Conservation (phyloP, 2,797 vertebrate genomes). For the Parambassis ranga region DNA sequence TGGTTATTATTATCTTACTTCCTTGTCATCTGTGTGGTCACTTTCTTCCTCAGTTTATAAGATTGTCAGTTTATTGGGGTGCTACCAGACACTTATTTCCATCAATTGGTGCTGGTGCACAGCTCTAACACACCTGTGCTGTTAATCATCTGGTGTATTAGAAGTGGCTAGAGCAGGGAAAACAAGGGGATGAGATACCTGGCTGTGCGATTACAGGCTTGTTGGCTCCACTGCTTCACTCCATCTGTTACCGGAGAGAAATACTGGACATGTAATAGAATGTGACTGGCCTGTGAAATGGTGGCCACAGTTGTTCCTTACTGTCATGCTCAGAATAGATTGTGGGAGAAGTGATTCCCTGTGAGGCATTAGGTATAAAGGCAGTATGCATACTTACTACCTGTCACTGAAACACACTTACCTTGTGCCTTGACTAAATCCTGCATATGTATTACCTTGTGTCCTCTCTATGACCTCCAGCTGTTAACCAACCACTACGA, state of each 20-base stretch:
- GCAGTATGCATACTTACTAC: not conserved
- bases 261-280: conserved; percentile 34
- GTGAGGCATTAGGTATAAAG: not conserved
- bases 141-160: conserved; percentile 38
- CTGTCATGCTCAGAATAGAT: conserved; percentile 10
- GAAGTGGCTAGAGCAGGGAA: conserved; percentile 17
- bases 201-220: conserved; percentile 51
- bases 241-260: conserved; percentile 42
- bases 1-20: not conserved
- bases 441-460: not conserved
- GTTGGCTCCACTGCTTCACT: conserved; percentile 39
- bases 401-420: not conserved
- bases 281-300: conserved; percentile 25
- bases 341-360: conserved; percentile 8
- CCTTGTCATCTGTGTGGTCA: not conserved
- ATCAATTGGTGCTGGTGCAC: not conserved
- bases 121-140: conserved; percentile 4
- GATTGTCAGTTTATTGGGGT: not conserved
- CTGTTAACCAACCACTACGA: conserved; percentile 97
- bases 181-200: conserved; percentile 34
- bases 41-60: not conserved
- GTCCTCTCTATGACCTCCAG: conserved; percentile 71
- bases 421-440: not conserved
- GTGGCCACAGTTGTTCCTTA: conserved; percentile 13
- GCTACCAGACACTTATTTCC: conserved; percentile 2